phyloP scores from a whole-genome alignment of 1,140 invertebrate species.

The Pteromalus puparum region DNA sequence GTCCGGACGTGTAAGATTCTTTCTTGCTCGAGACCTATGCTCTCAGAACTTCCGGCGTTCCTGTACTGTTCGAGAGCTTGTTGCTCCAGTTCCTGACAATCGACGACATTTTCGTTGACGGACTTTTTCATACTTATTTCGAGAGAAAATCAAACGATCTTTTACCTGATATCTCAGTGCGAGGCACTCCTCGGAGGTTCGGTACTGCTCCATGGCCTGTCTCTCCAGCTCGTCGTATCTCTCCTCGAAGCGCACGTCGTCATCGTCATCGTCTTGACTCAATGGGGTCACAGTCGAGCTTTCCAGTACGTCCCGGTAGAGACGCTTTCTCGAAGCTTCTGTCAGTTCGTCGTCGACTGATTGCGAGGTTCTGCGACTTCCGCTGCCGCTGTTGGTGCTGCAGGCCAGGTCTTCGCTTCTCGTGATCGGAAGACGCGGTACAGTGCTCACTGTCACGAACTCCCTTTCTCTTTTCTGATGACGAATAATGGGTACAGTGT shows the following conservation, averaged over 20 bases:
- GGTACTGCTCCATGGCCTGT: constrained; percentile 71
- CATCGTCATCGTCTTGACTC: neutral
- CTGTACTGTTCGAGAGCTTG: constrained; percentile 69
- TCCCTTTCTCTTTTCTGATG: constrained; percentile 32
- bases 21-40: constrained; percentile 28
- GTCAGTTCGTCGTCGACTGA: constrained; percentile 4
- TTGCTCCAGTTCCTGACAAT: constrained; percentile 66
- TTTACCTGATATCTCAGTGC: constrained; percentile 67
- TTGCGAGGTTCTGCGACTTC: neutral
- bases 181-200: constrained; percentile 67
- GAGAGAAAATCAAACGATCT: no score
- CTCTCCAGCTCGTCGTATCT: constrained; percentile 69
- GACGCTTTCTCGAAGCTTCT: constrained; percentile 54
- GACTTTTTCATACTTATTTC: no score
- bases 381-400: neutral
- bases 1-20: neutral
- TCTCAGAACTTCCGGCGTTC: constrained; percentile 55
- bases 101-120: no score
- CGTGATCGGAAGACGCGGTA: neutral
- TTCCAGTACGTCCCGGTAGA: constrained; percentile 64
- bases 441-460: constrained; percentile 42
- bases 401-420: neutral
- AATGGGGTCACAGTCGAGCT: constrained; percentile 50
- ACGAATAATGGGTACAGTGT: neutral
- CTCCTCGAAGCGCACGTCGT: constrained; percentile 55